Conservation (phyloP, 2,888 invertebrate genomes). For the Folsomia candida region DNA sequence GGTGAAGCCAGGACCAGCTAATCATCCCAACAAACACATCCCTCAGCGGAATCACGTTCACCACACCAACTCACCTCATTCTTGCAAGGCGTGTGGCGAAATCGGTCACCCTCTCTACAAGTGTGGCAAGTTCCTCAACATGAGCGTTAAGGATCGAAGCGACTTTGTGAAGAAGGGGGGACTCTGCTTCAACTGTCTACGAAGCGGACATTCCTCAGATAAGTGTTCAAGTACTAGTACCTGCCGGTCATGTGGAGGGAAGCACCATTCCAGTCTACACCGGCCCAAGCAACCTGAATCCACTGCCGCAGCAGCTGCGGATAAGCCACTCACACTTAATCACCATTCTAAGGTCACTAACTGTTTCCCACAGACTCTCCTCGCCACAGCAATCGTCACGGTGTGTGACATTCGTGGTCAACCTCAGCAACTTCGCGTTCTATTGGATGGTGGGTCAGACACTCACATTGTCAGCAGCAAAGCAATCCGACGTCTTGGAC, state of each 20-base stretch:
- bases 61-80: not conserved
- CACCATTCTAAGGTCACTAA: too few species aligned
- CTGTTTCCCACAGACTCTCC: too few species aligned
- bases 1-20: slow-evolving; percentile 52
- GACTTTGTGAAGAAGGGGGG: not conserved
- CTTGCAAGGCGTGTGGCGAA: not conserved
- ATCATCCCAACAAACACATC: slow-evolving; percentile 61
- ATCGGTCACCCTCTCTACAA: not conserved
- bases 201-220: not conserved
- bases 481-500: too few species aligned
- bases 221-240: not conserved
- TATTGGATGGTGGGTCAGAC: too few species aligned
- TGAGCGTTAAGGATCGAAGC: slow-evolving; percentile 1
- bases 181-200: not conserved
- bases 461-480: too few species aligned
- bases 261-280: slow-evolving; percentile 13
- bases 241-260: not conserved
- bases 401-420: too few species aligned
- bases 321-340: too few species aligned
- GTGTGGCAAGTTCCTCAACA: not conserved
- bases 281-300: too few species aligned
- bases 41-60: not conserved
- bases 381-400: too few species aligned
- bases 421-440: too few species aligned
- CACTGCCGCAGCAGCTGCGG: too few species aligned